Evolutionary conservation across 2,888 invertebrate species (phyloP).

Genomic region (Plagiodera versicolora): DNA sequence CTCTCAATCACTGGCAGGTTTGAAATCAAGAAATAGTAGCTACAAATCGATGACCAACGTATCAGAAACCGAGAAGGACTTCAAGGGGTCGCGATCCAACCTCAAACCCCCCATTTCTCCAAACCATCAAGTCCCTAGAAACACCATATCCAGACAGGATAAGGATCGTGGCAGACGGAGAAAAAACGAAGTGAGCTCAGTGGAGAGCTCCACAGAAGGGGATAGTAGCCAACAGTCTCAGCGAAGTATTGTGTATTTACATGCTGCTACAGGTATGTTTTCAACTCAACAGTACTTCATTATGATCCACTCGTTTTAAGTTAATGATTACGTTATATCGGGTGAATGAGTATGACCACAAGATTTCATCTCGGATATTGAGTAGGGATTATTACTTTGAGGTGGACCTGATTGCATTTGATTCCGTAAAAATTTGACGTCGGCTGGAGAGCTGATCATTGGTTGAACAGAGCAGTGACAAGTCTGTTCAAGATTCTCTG

Average conservation of each 20-base stretch:
- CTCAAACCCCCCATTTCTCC: slow-evolving; percentile 53
- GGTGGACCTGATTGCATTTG: too few relatives aligned
- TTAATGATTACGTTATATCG: too few relatives aligned
- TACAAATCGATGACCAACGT: slow-evolving; percentile 52
- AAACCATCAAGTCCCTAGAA: slow-evolving; percentile 31
- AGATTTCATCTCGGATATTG: too few relatives aligned
- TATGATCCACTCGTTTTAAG: background rate
- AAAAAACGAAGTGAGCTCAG: slow-evolving; percentile 59
- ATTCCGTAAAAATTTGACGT: too few relatives aligned
- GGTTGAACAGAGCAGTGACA: too few relatives aligned
- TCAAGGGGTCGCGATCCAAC: slow-evolving; percentile 44
- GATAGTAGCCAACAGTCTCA: slow-evolving; percentile 80
- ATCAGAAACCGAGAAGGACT: slow-evolving; percentile 41
- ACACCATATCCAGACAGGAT: slow-evolving; percentile 55
- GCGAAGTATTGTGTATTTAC: slow-evolving; percentile 80
- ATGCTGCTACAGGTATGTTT: slow-evolving; percentile 77
- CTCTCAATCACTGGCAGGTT: slow-evolving; percentile 16
- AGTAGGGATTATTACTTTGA: too few relatives aligned
- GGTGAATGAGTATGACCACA: too few relatives aligned
- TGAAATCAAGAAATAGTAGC: slow-evolving; percentile 51
- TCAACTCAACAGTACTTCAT: too few relatives aligned
- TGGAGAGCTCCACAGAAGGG: slow-evolving; percentile 72
- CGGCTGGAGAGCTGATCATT: too few relatives aligned
- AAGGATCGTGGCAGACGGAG: slow-evolving; percentile 46
- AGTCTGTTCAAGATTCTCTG: too few relatives aligned